A percentile compares a stretch with the other conserved stretches of the same genome.
Conservation (phyloP, 2,113 vertebrate species). For the Xerus inauris region DNA sequence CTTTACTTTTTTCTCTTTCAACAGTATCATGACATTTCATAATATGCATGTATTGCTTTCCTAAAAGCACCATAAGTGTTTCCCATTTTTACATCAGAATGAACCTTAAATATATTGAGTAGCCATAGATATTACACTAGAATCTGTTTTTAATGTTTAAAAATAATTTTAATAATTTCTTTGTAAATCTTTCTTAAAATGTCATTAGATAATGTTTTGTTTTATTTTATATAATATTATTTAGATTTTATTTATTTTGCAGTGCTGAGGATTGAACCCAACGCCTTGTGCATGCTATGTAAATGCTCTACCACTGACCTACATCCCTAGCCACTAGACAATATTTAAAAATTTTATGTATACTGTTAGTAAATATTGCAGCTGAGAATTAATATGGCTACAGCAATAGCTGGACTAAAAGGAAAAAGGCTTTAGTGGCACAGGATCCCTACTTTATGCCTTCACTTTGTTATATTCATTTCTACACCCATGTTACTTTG, state of each 20-base stretch:
- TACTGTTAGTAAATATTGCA: constrained; percentile 36
- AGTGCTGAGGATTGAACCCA: neutral
- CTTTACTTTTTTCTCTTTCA: neutral
- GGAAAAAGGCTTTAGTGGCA: neutral
- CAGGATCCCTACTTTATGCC: neutral
- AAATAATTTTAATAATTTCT: neutral
- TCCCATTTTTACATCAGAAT: constrained; percentile 23
- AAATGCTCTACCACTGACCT: neutral
- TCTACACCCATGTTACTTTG: neutral
- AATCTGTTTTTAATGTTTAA: neutral
- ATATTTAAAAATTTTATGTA: constrained; percentile 11
- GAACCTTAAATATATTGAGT: constrained; percentile 34
- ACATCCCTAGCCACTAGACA: neutral
- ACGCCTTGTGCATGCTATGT: neutral
- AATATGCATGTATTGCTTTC: constrained; percentile 40
- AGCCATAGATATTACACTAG: neutral
- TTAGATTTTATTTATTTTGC: neutral
- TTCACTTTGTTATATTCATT: constrained; percentile 23
- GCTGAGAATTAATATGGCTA: neutral
- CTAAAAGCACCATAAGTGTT: neutral
- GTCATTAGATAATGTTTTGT: neutral
- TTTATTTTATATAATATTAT: neutral
- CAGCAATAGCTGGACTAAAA: neutral
- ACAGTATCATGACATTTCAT: constrained; percentile 16
- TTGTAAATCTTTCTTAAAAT: neutral